phyloP scores from a whole-genome alignment of 2,797 vertebrate genomes.

The Oreortyx pictus region DNA sequence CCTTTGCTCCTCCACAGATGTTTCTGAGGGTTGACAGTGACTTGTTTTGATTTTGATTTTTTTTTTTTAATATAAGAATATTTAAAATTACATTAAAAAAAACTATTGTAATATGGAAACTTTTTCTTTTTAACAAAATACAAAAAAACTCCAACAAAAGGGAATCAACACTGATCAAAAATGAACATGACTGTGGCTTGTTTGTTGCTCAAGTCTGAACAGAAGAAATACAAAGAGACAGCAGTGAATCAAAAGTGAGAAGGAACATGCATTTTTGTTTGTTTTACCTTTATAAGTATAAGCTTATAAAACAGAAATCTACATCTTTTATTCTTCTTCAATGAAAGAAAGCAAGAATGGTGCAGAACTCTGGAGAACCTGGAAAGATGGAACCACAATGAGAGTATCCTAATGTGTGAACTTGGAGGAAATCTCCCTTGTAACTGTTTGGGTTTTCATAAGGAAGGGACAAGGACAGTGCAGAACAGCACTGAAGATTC shows the following conservation, averaged over 20 bases:
- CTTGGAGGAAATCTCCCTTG: background rate
- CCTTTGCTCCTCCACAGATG: background rate
- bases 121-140: too few relatives aligned
- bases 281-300: background rate
- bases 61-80: background rate
- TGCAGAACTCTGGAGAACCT: conserved; percentile 14
- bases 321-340: background rate
- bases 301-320: background rate
- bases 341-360: background rate
- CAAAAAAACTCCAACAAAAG: background rate
- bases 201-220: background rate
- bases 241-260: background rate
- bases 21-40: background rate
- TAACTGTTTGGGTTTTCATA: background rate
- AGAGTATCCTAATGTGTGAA: conserved; percentile 42
- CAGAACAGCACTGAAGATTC: background rate
- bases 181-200: background rate
- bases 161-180: background rate
- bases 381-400: conserved; percentile 30
- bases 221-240: background rate
- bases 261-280: background rate
- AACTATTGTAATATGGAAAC: background rate
- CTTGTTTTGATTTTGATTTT: too few relatives aligned
- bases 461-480: background rate
- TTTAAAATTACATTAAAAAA: background rate